Evolutionary conservation across 1,140 invertebrate species (phyloP), one percentile per base, ranked within the genome.

Genomic region (Eupristina koningsbergeri): DNA sequence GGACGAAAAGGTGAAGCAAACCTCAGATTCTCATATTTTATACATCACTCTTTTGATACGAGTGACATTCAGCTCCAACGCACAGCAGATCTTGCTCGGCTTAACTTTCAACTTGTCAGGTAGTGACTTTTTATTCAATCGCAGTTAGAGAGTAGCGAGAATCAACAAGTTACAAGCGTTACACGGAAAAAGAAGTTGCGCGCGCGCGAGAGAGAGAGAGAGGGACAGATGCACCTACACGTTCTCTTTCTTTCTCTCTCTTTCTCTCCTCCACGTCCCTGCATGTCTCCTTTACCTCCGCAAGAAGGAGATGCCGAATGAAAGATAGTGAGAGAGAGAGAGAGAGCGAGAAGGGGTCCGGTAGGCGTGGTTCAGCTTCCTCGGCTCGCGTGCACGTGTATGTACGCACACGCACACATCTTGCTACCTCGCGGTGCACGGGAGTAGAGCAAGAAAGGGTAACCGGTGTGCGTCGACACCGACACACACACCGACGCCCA

Each of bases 291-390:
- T 63, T 61, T 63, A 34, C 29, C 75, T 26, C 45, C 47, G 47
- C 64, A 22, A 22, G 67, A 22, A 31, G 36, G 41, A 41, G 67
- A 39, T 47, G 26, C 29, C 15, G 39, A 15, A 26, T 58, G 61
- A 29, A 41, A 76, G 78, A 64, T 31, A 69, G 29, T 69, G 74
- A 50, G 69, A 34, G 71, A 53, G 53, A 61, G 29, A 73, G 45
- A 74, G 80, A 34, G 45, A 9, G 81, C 47, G 80, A 64, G 69
- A 50, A 45, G 73, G 73, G 81, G 61, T 41, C 58, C 63, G 75
- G 81, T 90, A 87, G 90, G 90, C 90, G 90, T 90, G 90, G 89
- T 88, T 84, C 85, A 39, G 53, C 63, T 87, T 86, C 85, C 85
- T 86, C 81, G 81, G 83, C 83, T 85, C 64, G 83, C 79, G 80